Evolutionary conservation across 2,113 vertebrate genomes (phyloP).

Genomic region (Osmerus eperlanus): DNA sequence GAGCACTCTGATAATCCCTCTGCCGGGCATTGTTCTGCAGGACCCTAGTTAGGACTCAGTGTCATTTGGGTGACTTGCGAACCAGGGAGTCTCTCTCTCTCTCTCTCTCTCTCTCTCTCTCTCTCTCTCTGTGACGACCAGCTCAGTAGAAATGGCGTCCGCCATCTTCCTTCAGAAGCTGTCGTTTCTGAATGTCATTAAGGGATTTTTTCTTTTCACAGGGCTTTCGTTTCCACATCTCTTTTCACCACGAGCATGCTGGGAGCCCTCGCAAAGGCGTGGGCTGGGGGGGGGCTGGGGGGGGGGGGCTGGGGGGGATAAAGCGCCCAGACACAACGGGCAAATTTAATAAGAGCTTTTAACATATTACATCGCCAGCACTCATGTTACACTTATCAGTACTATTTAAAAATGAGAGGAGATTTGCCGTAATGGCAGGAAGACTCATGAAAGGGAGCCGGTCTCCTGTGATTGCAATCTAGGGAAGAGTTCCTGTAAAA

Average conservation of each 20-base stretch:
- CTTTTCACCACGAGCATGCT: neutral
- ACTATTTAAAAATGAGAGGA: slow-evolving; percentile 59
- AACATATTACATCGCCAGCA: slow-evolving; percentile 50
- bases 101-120: neutral
- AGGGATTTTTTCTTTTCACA: slow-evolving; percentile 23
- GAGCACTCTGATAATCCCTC: slow-evolving; percentile 16
- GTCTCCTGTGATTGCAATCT: slow-evolving; percentile 61
- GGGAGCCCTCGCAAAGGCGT: slow-evolving; percentile 28
- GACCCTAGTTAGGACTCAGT: no score
- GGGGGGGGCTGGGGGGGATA: slow-evolving; percentile 3
- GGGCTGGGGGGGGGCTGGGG: neutral
- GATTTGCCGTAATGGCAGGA: slow-evolving; percentile 60
- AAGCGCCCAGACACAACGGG: slow-evolving; percentile 32
- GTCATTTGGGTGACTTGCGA: no score
- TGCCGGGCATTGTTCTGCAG: neutral
- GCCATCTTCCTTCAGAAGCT: slow-evolving; percentile 8
- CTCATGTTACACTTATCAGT: slow-evolving; percentile 68
- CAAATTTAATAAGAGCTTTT: slow-evolving; percentile 60
- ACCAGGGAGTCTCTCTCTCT: neutral
- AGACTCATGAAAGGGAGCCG: slow-evolving; percentile 54
- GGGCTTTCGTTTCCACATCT: slow-evolving; percentile 1
- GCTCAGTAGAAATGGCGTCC: slow-evolving; percentile 16
- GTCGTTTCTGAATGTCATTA: slow-evolving; percentile 23
- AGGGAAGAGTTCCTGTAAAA: slow-evolving; percentile 70
- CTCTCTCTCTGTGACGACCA: neutral